Evolutionary conservation across 2,113 vertebrate species (phyloP), one percentile per base, ranked within the genome.

Genomic region (Climacteris rufus): DNA sequence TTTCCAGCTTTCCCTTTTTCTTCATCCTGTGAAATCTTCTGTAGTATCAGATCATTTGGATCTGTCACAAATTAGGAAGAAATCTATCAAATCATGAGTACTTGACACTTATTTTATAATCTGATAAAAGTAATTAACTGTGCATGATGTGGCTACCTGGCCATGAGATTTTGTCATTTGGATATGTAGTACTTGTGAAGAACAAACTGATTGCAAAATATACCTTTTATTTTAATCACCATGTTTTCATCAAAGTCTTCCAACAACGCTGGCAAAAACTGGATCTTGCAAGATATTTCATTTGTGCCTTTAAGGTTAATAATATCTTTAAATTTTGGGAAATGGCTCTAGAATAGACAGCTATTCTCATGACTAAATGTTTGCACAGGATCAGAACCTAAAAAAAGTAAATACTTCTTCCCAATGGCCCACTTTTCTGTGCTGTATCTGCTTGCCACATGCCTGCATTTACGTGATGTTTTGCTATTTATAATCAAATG

Each of bases 401-500:
- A 95, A 90, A 95, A 91, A 95, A 94, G 90, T 90, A 91, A 94
- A 89, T 64, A 56, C 54, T 86, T 93, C 86, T 95, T 93, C 83
- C 85, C 82, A 86, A 10, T 90, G 87, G 76, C 93, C 92, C 60
- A 64, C 83, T 97, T 96, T 92, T 90, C 89, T 91, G 52, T 59
- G 49, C 77, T 66, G 85, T 95, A 56, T 95, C 93, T 96, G 91
- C 89, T 96, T 45, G 11, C 84, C 94, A 96, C 90, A 91, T 94
- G 95, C 92, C 84, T 94, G 64, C 87, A 40, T 93, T 96, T 97
- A 94, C 10, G 47, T 89, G 94, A 84, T 94, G 59, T 90, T 93
- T 95, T 86, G 91, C 89, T 97, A 93, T 95, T 96, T 97, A 92
- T 95, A 96, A 91, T 87, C 89, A 91, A 89, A 93, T 90, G 87